Base-by-base conservation (phyloP, 2,797 vertebrate genomes). In the Heteromormyrus szaboi region DNA sequence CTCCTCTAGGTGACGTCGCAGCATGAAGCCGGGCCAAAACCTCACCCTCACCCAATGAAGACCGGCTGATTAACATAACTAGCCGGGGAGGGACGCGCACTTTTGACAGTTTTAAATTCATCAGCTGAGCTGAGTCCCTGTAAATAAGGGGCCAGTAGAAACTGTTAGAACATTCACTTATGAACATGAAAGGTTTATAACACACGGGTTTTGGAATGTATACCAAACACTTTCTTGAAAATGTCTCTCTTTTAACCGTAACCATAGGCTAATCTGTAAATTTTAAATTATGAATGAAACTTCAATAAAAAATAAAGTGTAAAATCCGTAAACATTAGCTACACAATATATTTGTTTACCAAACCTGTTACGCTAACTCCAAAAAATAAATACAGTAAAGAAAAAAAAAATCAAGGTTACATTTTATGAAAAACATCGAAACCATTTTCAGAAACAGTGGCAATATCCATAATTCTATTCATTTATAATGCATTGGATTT, bases 41-140 rank as follows among this genome's bases (percentile, higher is more conserved):
- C 87, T 91, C 56, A 91, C 0, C 85, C 0, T 89, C 41, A 41
- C 90, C 95, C 95, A 96, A 96, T 95, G 91, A 93, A 94, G 94
- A 90, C 87, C 9, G 89, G 89, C 89, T 90, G 81, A 92, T 92
- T 93, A 91, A 89, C 92, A 93, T 93, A 92, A 91, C 19, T 90
- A 84, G 51, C 91, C 88, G 94, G 91, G 93, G 93, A 94, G 94
- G 51, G 85, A 68, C 89, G 91, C 92, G 51, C 87, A 81, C 90
- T 91, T 91, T 91, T 97, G 95, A 97, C 96, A 97, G 96, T 94
- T 94, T 48, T n/a, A 83, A 83, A 48, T 37, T 37, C 29, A 29
- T 72, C 65, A 44, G 86, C 37, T 22, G 22, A 62, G 44, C 54
- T 9, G 9, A 87, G 56, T 41, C 37, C n/a, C 54, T 87, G 86